These are phyloP conservation scores for Diachasmimorpha longicaudata DNA, from an alignment of 1,140 invertebrate genomes.

Conservation along the genomic window DNA sequence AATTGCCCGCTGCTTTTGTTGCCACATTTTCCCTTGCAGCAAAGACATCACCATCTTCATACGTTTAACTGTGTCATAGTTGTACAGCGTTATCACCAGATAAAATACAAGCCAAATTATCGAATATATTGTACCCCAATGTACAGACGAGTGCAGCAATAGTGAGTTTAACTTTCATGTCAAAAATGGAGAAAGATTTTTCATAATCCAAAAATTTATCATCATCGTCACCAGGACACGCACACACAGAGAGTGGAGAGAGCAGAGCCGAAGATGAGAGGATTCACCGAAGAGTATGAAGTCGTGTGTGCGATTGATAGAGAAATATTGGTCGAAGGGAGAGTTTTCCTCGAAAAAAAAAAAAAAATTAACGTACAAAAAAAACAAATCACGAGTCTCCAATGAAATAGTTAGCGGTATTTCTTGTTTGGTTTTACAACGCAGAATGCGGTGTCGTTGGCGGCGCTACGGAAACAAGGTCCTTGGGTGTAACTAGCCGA, in stretches of 20 bases:
- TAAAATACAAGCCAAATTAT: neutral
- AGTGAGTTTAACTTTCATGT: neutral
- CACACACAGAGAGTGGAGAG: conserved; percentile 9
- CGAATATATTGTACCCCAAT: neutral
- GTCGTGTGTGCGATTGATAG: conserved; percentile 16
- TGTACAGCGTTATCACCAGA: neutral
- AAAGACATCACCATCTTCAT: neutral
- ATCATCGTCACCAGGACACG: neutral
- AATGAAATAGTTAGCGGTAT: conserved; percentile 55
- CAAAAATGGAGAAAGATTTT: neutral
- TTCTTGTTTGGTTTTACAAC: conserved; percentile 58
- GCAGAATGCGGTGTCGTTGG: conserved; percentile 51
- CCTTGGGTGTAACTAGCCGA: conserved; percentile 43
- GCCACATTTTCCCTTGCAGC: neutral
- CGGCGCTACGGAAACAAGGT: conserved; percentile 34
- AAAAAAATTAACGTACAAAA: conserved; percentile 3
- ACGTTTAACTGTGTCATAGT: neutral
- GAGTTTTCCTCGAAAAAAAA: neutral
- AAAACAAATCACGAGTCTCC: conserved; percentile 17
- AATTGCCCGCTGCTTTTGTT: conserved; percentile 3
- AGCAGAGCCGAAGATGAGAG: conserved; percentile 23
- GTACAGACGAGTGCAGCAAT: neutral
- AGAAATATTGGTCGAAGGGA: conserved; percentile 5
- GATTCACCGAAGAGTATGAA: neutral
- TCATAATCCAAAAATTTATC: neutral